Evolutionary conservation across 2,113 vertebrate genomes (phyloP).

Genomic region (Ahaetulla prasina): DNA sequence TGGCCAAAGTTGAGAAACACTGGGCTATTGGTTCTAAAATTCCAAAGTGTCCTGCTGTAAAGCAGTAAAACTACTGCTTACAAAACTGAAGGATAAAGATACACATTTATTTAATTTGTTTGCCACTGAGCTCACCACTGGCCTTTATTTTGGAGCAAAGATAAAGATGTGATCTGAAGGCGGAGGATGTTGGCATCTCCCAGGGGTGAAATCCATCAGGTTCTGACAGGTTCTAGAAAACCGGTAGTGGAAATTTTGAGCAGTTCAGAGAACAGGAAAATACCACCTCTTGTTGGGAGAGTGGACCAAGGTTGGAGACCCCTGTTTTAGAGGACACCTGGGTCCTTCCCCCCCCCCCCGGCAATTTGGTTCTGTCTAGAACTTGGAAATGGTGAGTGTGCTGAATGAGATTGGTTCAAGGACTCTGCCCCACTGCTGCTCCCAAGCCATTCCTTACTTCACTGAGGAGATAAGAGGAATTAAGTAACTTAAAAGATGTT

Average conservation of each 20-base stretch:
- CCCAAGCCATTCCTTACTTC: background rate
- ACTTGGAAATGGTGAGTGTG: background rate
- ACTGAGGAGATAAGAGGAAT: background rate
- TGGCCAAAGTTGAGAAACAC: background rate
- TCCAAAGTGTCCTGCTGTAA: too few relatives aligned
- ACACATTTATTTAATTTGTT: background rate
- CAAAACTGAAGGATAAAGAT: background rate
- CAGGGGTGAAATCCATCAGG: too few relatives aligned
- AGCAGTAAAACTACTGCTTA: background rate
- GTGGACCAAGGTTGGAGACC: too few relatives aligned
- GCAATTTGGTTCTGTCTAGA: background rate
- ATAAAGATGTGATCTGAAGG: background rate
- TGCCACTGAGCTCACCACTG: background rate
- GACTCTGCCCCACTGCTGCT: background rate
- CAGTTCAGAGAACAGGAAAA: too few relatives aligned
- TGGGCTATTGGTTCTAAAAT: background rate
- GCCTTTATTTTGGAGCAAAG: background rate
- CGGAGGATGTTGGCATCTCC: too few relatives aligned
- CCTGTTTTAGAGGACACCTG: background rate
- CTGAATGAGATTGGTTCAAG: background rate
- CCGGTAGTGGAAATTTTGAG: too few relatives aligned
- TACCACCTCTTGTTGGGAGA: too few relatives aligned
- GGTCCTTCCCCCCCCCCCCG: background rate
- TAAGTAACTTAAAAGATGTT: background rate
- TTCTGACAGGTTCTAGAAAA: too few relatives aligned